phyloP scores from a whole-genome alignment of 2,888 invertebrate genomes.

The Catocala sponsa region DNA sequence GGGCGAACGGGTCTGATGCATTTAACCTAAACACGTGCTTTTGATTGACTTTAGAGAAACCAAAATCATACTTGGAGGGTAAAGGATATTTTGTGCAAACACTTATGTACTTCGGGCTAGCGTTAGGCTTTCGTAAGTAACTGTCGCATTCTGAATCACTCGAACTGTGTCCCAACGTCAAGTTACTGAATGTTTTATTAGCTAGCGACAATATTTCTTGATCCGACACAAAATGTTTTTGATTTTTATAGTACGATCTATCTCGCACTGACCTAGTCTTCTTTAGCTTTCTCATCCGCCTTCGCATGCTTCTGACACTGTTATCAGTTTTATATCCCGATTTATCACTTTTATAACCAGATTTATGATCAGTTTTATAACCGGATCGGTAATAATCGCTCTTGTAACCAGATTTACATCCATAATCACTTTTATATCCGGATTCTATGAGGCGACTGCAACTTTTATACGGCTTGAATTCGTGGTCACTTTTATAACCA shows the following conservation, averaged over 20 bases:
- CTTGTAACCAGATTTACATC: conserved; percentile 85
- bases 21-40: conserved; percentile 74
- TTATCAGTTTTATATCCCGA: conserved; percentile 89
- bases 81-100: conserved; percentile 81
- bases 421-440: conserved; percentile 89
- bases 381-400: conserved; percentile 86
- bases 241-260: conserved; percentile 85
- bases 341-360: conserved; percentile 89
- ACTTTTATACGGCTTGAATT: conserved; percentile 84
- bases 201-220: conserved; percentile 89
- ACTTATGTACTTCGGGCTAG: conserved; percentile 82
- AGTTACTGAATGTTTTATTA: conserved; percentile 83
- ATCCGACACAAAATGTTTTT: conserved; percentile 87
- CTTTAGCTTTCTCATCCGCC: conserved; percentile 83
- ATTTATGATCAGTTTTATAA: conserved; percentile 89
- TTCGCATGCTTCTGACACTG: conserved; percentile 82
- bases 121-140: conserved; percentile 74
- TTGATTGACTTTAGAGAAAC: conserved; percentile 75
- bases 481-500: conserved; percentile 89
- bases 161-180: conserved; percentile 88
- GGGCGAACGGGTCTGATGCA: conserved; percentile 82
- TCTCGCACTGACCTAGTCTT: conserved; percentile 85
- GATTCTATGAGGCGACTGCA: conserved; percentile 86
- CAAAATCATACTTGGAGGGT: conserved; percentile 75
- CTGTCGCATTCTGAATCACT: conserved; percentile 85